phyloP scores from a whole-genome alignment of 2,888 invertebrate genomes.

The Macaria notata region DNA sequence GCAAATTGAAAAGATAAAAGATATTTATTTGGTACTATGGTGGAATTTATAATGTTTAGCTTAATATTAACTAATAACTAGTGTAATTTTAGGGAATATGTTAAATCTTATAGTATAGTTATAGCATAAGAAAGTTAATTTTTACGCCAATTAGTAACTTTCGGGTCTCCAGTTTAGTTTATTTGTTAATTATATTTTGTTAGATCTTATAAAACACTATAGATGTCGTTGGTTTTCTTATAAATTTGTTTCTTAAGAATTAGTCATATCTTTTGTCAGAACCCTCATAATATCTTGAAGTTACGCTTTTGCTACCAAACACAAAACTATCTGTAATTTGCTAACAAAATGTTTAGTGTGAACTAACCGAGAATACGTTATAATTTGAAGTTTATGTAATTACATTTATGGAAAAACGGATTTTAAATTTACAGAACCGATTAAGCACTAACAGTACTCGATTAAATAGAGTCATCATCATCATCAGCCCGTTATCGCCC shows the following conservation, averaged over 20 bases:
- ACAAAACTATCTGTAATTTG: conserved; percentile 32
- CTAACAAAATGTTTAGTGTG: conserved; percentile 34
- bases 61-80: too few species aligned
- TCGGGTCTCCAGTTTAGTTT: background rate
- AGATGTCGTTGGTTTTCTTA: background rate
- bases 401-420: background rate
- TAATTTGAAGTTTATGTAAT: conserved; percentile 28
- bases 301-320: conserved; percentile 24
- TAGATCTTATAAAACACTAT: background rate
- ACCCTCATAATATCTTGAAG: conserved; percentile 12
- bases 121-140: too few species aligned
- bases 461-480: too few species aligned
- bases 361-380: conserved; percentile 36
- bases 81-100: too few species aligned
- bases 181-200: too few species aligned
- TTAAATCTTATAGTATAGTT: too few species aligned
- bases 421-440: too few species aligned
- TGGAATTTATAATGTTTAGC: too few species aligned
- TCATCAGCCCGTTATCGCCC: too few species aligned
- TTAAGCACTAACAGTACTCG: too few species aligned
- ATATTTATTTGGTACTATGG: too few species aligned
- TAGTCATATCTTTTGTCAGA: background rate
- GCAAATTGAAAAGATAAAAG: background rate
- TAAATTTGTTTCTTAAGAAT: background rate
- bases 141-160: too few species aligned